Evolutionary conservation across 2,888 invertebrate species (phyloP).

Genomic region (Aleiodes alternator): DNA sequence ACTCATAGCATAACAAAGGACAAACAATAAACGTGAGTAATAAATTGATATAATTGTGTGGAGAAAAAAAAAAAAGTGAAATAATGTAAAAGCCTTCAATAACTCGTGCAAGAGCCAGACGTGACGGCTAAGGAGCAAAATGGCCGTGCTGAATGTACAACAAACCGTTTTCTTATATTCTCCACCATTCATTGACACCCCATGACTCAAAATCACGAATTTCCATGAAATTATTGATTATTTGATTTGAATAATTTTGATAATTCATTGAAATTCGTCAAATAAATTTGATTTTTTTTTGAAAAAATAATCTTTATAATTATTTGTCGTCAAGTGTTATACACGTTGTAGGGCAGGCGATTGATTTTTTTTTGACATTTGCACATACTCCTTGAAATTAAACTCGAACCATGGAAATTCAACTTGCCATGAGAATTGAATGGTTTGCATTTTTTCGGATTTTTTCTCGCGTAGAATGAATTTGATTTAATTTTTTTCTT

Average conservation of each 20-base stretch:
- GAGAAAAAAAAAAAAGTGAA: constrained; percentile 31
- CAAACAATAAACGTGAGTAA: constrained; percentile 42
- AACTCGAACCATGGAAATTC: neutral
- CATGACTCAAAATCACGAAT: neutral
- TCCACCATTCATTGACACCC: constrained; percentile 17
- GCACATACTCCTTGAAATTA: neutral
- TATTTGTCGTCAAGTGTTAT: neutral
- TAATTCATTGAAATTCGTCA: neutral
- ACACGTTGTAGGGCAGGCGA: constrained; percentile 1
- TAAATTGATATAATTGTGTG: constrained; percentile 44
- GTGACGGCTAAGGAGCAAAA: constrained; percentile 70
- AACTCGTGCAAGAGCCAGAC: constrained; percentile 49
- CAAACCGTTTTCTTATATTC: constrained; percentile 60
- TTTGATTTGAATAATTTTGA: too few species aligned
- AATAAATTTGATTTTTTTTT: neutral
- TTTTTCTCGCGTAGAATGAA: neutral
- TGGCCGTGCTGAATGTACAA: constrained; percentile 71
- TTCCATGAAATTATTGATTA: too few species aligned
- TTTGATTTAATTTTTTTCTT: neutral
- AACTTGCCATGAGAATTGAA: too few species aligned
- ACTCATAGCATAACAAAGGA: constrained; percentile 3
- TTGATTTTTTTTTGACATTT: constrained; percentile 33
- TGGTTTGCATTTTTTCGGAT: too few species aligned
- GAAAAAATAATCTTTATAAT: neutral
- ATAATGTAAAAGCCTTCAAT: constrained; percentile 1